Percentiles rank a stretch among this genome's conserved stretches.
Conservation (phyloP, 2,888 invertebrate genomes). For the Eupithecia exiguata region DNA sequence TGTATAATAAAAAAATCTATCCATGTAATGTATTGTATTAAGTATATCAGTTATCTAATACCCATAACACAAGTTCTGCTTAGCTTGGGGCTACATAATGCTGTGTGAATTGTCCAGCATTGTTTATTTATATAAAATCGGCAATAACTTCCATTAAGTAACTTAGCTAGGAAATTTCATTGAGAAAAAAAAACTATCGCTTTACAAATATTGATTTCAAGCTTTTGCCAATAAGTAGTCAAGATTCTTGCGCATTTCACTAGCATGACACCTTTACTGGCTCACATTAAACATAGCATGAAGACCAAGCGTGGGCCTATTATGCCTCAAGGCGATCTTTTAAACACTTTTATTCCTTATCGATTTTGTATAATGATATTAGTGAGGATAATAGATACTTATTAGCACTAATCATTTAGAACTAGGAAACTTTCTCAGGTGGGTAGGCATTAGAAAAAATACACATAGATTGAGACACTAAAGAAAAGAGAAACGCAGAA, state of each 20-base stretch:
- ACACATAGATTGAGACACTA: slow-evolving; percentile 6
- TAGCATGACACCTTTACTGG: slow-evolving; percentile 7
- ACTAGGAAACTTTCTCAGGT: slow-evolving; percentile 31
- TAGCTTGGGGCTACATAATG: too few relatives aligned
- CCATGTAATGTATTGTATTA: too few relatives aligned
- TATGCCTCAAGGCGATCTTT: slow-evolving; percentile 37
- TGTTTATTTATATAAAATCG: too few relatives aligned
- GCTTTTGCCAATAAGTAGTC: not conserved
- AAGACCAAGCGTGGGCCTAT: slow-evolving; percentile 32
- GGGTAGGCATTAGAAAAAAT: slow-evolving; percentile 15
- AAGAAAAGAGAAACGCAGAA: not conserved
- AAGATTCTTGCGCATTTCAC: not conserved
- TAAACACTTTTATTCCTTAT: slow-evolving; percentile 39
- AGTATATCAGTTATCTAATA: too few relatives aligned
- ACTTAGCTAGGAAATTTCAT: too few relatives aligned
- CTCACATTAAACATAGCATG: slow-evolving; percentile 14
- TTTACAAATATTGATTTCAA: too few relatives aligned
- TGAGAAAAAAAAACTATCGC: too few relatives aligned
- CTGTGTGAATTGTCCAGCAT: too few relatives aligned
- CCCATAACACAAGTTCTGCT: too few relatives aligned
- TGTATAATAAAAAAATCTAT: too few relatives aligned
- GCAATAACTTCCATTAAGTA: too few relatives aligned
- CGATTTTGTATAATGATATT: slow-evolving; percentile 39
- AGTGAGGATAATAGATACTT: slow-evolving; percentile 27
- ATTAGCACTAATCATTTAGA: slow-evolving; percentile 30